Evolutionary conservation across 2,888 invertebrate genomes (phyloP).

Genomic region (Anodontia alba): DNA sequence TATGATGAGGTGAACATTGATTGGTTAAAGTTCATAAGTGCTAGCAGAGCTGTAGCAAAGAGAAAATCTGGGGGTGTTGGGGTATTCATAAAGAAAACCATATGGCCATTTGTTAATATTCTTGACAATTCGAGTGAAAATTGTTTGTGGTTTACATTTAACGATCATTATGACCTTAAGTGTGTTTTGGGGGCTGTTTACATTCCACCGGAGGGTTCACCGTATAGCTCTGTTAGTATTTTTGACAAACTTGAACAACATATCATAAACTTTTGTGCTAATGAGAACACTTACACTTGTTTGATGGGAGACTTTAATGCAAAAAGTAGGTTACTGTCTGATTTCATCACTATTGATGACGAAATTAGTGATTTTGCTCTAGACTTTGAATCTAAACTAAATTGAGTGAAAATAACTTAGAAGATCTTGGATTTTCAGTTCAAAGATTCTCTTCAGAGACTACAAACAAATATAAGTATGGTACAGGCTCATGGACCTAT

Average conservation of each 20-base stretch:
- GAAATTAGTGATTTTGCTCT: constrained; percentile 2
- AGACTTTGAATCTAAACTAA: constrained; percentile 8
- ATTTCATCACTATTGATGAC: constrained; percentile 10
- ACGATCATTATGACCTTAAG: background rate
- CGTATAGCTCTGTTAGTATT: constrained; percentile 13
- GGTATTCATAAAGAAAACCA: background rate
- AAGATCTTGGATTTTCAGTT: background rate
- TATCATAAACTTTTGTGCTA: background rate
- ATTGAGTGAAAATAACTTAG: constrained; percentile 9
- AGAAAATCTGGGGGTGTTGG: constrained; percentile 16
- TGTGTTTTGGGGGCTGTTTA: constrained; percentile 15
- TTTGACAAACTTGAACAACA: constrained; percentile 11
- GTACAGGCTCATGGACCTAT: constrained; percentile 2
- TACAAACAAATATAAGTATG: background rate
- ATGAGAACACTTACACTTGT: background rate
- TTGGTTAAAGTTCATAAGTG: constrained; percentile 7
- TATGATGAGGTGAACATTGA: background rate
- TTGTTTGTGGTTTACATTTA: constrained; percentile 15
- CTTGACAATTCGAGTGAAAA: constrained; percentile 9
- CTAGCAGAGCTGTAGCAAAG: constrained; percentile 7
- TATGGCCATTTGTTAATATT: constrained; percentile 4
- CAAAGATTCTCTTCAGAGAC: background rate
- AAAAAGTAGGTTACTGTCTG: background rate
- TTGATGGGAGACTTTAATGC: constrained; percentile 10
- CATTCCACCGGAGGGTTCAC: constrained; percentile 8